These are phyloP conservation scores for Chlorodrepanis virens DNA, from an alignment of 2,113 vertebrate genomes.

Conservation along the genomic window DNA sequence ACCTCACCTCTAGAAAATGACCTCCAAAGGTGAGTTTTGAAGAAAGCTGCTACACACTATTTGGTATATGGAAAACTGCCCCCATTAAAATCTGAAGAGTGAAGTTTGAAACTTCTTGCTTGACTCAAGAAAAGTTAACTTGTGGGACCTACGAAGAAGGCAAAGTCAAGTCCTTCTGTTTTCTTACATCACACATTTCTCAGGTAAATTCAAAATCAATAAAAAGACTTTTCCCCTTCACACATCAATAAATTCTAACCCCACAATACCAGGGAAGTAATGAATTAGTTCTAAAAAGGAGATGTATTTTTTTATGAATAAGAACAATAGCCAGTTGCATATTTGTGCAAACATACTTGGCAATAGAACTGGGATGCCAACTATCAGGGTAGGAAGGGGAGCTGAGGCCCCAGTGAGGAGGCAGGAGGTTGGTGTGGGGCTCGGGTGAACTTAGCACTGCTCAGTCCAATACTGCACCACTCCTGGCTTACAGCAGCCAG, in stretches of 20 bases:
- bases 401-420: fast-evolving
- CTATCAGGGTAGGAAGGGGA: background rate
- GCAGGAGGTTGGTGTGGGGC: background rate
- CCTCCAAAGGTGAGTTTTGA: background rate
- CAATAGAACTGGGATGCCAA: background rate
- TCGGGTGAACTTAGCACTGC: background rate
- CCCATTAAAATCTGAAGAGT: background rate
- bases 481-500: background rate
- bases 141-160: background rate
- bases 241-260: background rate
- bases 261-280: background rate
- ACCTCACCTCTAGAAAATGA: background rate
- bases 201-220: background rate
- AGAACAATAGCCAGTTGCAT: background rate
- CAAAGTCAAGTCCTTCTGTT: background rate
- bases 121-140: background rate
- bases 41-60: background rate
- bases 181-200: background rate
- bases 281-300: background rate
- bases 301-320: background rate
- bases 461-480: fast-evolving
- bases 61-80: background rate
- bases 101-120: background rate
- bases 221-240: background rate
- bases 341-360: background rate